Evolutionary conservation across 2,888 invertebrate species (phyloP), one percentile per base, ranked within the genome.

Genomic region (Hesperia comma): DNA sequence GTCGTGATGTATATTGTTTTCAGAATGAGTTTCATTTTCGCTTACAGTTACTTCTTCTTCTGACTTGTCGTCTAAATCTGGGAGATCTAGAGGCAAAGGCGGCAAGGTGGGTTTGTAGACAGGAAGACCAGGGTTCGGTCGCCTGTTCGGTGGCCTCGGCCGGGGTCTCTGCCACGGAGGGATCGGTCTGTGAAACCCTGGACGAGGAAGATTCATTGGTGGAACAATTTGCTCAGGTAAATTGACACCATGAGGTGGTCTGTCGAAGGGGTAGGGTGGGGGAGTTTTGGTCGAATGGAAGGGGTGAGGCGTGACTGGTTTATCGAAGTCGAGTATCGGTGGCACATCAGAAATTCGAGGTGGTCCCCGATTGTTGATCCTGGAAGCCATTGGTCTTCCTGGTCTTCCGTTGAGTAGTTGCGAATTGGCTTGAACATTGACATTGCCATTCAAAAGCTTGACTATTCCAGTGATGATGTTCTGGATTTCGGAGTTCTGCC

Each of bases 401-500:
- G 95, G 95, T 67, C 96, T 92, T 0, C 94, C 94, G 37, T 85
- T 86, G 1, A 90, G 57, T 3, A 93, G 87, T 67, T 95, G 95
- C 0, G 96, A 95, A 73, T 96, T 96, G 0, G 96, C 96, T 81
- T 95, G 96, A 0, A 97, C 96, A 76, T 97, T 97, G 0, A 97
- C 97, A 76, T 98, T 97, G 0, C 98, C 98, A 72, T 98, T 97
- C 1, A 98, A 88, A 12, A 98, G 84, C 82, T 98, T 97, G 0
- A 98, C 97, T 58, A 98, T 96, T 8, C 98, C 98, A 1, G 97
- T 97, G 41, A 98, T 97, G 37, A 98, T 97, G 77, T 98, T 97
- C 83, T 98, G 97, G 67, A 98, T 97, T 79, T 97, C 97, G 0
- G 88, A 85, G 56, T 92, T 91, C 72, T 93, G 93, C 67, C 92